Evolutionary conservation across 1,140 invertebrate species (phyloP).

Genomic region (Palaemon carinicauda): DNA sequence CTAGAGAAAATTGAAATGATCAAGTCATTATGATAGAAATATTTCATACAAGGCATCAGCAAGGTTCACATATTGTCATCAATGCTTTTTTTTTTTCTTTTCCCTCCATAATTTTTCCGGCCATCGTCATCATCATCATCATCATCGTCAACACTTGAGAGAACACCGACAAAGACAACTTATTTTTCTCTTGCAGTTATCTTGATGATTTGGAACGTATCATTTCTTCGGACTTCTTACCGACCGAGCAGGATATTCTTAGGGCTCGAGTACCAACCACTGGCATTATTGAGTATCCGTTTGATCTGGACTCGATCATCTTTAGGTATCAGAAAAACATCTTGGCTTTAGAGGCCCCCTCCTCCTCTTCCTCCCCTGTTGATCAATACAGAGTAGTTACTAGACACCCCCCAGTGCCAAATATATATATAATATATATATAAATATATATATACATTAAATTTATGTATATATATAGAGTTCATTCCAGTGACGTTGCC

Average conservation of each 20-base stretch:
- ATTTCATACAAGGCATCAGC: conserved; percentile 18
- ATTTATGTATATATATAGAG: not conserved
- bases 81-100: conserved; percentile 20
- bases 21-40: no score
- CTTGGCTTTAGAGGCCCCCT: conserved; percentile 51
- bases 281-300: conserved; percentile 97
- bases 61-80: not conserved
- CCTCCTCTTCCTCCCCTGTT: conserved; percentile 43
- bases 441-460: conserved; percentile 11
- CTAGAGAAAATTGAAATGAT: no score
- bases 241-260: conserved; percentile 96
- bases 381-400: conserved; percentile 52
- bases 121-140: conserved; percentile 42
- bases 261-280: conserved; percentile 95
- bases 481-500: conserved; percentile 47
- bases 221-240: conserved; percentile 87
- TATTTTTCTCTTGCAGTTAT: conserved; percentile 76
- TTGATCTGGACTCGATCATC: conserved; percentile 98
- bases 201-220: conserved; percentile 89
- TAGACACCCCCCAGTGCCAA: conserved; percentile 42
- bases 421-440: no score
- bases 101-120: conserved; percentile 31
- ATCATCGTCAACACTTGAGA: conserved; percentile 44
- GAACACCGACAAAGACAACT: conserved; percentile 50
- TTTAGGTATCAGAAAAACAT: conserved; percentile 76